Base-by-base conservation (phyloP, 23 tunicate species). In the Botrylloides violaceus region DNA sequence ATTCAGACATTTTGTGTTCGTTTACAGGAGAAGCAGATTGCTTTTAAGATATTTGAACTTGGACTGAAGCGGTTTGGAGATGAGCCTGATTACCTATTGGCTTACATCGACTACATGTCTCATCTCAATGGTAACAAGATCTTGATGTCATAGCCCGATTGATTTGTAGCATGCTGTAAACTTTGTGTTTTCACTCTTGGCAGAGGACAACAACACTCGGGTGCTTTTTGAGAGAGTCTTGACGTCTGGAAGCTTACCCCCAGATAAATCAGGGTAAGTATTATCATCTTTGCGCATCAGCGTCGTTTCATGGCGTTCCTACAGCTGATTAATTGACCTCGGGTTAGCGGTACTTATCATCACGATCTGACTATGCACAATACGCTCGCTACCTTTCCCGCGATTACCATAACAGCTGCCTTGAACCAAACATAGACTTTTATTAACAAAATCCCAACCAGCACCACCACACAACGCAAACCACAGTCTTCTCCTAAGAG, bases 151-250 rank as follows among this genome's bases (percentile, higher is more conserved):
- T 68, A 4, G 9, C 36, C 7, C 29, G 26, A 12, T 32, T 36
- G 57, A n/a, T 39, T 68, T 9, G 18, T n/a, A 20, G 26, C 27
- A 24, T 24, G 27, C 26, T 60, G 23, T n/a, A 60, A n/a, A 21
- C 36, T 15, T 5, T 68, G 23, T 68, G 25, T 68, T 9, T 63
- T 3, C 35, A 23, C 7, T 21, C 7, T 21, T 59, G 18, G 30
- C 80, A 92, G 92, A 84, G 98, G 92, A 84, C 83, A 84, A 84
- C 75, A 84, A 84, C 66, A 84, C 98, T n/a, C 56, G 98, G 30
- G 98, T 92, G 23, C 66, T 92, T 3, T 92, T 84, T 39, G 98
- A 92, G 48, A 58, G 87, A 34, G 87, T 92, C 29, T 76, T 92
- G 33, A 92, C 97, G 24, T 90, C 97, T 4, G 80, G 81, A 66